These are phyloP conservation scores for Scylla paramamosain DNA, from an alignment of 1,140 invertebrate genomes.

Conservation along the genomic window DNA sequence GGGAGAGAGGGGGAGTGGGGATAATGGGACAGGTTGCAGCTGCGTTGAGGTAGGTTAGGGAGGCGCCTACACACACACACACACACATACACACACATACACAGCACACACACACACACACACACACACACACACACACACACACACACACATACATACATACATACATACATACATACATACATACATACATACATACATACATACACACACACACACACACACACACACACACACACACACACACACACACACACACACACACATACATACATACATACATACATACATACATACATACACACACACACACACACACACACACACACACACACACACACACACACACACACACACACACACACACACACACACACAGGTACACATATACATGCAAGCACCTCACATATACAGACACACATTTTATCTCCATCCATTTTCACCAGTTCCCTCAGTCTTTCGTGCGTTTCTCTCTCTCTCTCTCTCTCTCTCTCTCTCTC, in stretches of 20 bases:
- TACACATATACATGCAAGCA: slow-evolving; percentile 48
- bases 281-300: background rate
- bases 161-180: slow-evolving; percentile 49
- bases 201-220: no score
- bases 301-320: no score
- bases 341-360: slow-evolving; percentile 46
- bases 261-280: background rate
- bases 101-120: slow-evolving; percentile 25
- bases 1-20: no score
- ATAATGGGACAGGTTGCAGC: no score
- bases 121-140: slow-evolving; percentile 48
- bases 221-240: slow-evolving; percentile 44
- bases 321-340: slow-evolving; percentile 28
- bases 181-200: slow-evolving; percentile 52
- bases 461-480: background rate
- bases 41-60: no score
- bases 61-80: no score
- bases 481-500: background rate
- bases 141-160: background rate
- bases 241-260: slow-evolving; percentile 37
- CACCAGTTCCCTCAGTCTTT: background rate
- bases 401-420: background rate
- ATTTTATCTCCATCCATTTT: background rate
- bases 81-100: no score
- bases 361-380: background rate